Conservation (phyloP, 1,140 invertebrate genomes). For the Mactra quadrangularis region DNA sequence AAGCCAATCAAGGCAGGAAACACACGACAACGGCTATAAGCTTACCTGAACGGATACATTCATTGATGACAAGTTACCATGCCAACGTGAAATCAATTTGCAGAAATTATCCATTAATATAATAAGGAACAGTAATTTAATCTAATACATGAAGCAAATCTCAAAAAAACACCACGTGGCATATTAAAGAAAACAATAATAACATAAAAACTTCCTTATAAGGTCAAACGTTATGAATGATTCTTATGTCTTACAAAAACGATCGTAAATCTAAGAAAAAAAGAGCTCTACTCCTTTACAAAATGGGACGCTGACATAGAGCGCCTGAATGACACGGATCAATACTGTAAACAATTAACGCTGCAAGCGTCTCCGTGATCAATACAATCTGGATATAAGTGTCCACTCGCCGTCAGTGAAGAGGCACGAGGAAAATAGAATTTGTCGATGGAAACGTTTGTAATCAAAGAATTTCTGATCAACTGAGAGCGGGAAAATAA, state of each 20-base stretch:
- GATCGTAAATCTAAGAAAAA: slow-evolving; percentile 23
- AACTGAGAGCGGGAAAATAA: too few species aligned
- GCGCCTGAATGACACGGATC: slow-evolving; percentile 50
- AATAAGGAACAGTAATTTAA: not conserved
- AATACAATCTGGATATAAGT: slow-evolving; percentile 44
- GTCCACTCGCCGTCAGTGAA: not conserved
- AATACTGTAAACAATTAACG: slow-evolving; percentile 57
- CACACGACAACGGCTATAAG: too few species aligned
- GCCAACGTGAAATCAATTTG: slow-evolving; percentile 6
- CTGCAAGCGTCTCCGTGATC: slow-evolving; percentile 52
- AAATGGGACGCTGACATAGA: slow-evolving; percentile 45
- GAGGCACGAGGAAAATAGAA: too few species aligned
- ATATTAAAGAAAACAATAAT: not conserved
- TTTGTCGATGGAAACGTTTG: too few species aligned
- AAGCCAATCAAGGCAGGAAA: too few species aligned
- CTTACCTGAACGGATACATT: slow-evolving; percentile 50
- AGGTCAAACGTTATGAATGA: slow-evolving; percentile 10
- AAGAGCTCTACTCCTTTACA: slow-evolving; percentile 34
- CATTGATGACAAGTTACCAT: slow-evolving; percentile 17
- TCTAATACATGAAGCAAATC: not conserved
- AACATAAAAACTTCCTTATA: not conserved
- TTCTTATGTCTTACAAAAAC: slow-evolving; percentile 21
- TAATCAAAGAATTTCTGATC: too few species aligned
- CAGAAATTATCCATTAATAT: slow-evolving; percentile 23
- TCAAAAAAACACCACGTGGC: too few species aligned